Conservation (phyloP, 1,140 invertebrate genomes). For the Acromyrmex heyeri region DNA sequence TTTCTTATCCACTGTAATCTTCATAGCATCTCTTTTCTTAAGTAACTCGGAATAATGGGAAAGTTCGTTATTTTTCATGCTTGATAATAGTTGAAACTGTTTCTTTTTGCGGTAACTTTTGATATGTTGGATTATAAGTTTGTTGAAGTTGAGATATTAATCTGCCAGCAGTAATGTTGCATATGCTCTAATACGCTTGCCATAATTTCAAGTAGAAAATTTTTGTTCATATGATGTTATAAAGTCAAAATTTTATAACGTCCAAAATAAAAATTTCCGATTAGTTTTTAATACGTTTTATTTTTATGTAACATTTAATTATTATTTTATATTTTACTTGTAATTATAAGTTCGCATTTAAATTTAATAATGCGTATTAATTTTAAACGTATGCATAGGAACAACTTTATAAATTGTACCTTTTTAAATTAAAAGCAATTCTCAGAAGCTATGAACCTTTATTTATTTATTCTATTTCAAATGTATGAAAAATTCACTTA, state of each 20-base stretch:
- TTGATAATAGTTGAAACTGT: conserved; percentile 45
- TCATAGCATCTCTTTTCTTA: conserved; percentile 18
- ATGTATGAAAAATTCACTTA: conserved; percentile 2
- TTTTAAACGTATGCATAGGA: neutral
- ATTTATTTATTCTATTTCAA: neutral
- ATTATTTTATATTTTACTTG: neutral
- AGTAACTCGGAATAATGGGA: conserved; percentile 34
- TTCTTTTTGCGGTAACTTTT: conserved; percentile 25
- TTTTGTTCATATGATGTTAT: neutral
- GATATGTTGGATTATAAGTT: conserved; percentile 33
- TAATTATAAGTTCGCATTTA: neutral
- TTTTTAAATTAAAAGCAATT: conserved; percentile 1
- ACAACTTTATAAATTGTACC: neutral
- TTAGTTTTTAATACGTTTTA: neutral
- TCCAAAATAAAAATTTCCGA: neutral
- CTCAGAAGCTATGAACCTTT: neutral
- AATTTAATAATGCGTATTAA: neutral
- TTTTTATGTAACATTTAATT: neutral
- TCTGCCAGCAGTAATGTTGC: neutral
- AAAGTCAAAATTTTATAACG: neutral
- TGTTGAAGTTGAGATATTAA: conserved; percentile 36
- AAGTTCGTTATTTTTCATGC: conserved; percentile 48
- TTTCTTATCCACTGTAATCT: conserved; percentile 21
- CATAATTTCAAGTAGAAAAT: neutral
- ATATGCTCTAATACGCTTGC: neutral